These are phyloP conservation scores for Eurytoma californica DNA, from an alignment of 2,888 invertebrate species.

Conservation along the genomic window DNA sequence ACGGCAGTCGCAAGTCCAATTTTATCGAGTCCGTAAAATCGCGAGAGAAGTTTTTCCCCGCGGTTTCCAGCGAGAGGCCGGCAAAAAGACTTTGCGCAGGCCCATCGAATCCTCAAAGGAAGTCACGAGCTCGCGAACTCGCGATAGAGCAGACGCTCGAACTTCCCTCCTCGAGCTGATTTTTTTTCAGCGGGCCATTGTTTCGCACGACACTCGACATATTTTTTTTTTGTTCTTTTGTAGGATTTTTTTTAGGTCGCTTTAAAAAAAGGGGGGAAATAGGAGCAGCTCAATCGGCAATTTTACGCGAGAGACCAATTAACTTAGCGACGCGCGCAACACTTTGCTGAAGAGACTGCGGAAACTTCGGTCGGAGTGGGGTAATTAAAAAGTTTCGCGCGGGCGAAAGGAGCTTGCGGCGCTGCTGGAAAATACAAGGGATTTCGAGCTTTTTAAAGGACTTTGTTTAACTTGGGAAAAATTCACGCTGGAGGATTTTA, in stretches of 20 bases:
- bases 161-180: slow-evolving; percentile 15
- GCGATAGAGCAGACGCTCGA: background rate
- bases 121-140: background rate
- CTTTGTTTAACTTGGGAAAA: too few species aligned
- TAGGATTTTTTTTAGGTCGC: background rate
- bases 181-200: slow-evolving; percentile 4
- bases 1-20: background rate
- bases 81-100: background rate
- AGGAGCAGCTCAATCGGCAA: background rate
- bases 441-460: too few species aligned
- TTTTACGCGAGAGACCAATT: slow-evolving; percentile 24
- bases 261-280: background rate
- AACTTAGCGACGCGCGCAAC: slow-evolving; percentile 3
- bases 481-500: too few species aligned
- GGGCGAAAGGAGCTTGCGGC: background rate
- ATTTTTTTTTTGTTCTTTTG: slow-evolving; percentile 4
- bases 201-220: slow-evolving; percentile 16
- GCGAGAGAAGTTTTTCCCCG: too few species aligned
- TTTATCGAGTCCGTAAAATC: background rate
- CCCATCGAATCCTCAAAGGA: slow-evolving; percentile 7
- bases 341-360: background rate
- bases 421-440: too few species aligned
- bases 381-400: slow-evolving; percentile 7
- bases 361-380: background rate
- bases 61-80: too few species aligned